Evolutionary conservation across 2,797 vertebrate species (phyloP).

Genomic region (Florisuga fusca): DNA sequence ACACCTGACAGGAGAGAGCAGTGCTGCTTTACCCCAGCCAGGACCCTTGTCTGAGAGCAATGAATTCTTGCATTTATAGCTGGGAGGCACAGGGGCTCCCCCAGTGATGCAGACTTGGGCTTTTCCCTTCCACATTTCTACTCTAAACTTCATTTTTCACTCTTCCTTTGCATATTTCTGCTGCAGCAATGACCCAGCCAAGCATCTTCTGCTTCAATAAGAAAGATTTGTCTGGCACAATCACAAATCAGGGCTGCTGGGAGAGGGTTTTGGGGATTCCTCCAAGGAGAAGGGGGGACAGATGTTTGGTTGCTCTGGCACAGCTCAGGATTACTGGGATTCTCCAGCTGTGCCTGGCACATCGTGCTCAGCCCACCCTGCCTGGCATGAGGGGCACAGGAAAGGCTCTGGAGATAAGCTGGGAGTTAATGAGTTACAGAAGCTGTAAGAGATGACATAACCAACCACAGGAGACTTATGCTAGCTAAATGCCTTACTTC

Average conservation of each 20-base stretch:
- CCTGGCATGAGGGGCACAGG: background rate
- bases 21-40: background rate
- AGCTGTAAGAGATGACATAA: background rate
- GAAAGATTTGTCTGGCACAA: no score
- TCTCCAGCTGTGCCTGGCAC: background rate
- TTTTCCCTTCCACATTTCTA: background rate
- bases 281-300: background rate
- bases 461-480: background rate
- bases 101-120: background rate
- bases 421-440: conserved; percentile 20
- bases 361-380: background rate
- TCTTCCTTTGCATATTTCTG: background rate
- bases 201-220: background rate
- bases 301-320: background rate
- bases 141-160: background rate
- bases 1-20: background rate
- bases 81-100: background rate
- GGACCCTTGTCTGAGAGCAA: background rate
- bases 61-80: background rate
- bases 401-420: conserved; percentile 2
- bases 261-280: background rate
- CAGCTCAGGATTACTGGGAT: background rate
- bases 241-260: background rate
- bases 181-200: fast-evolving
- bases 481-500: background rate